A percentile compares a stretch with the other conserved stretches of the same genome.
Evolutionary conservation across 2,797 vertebrate genomes (phyloP).

Genomic region (Delichon dasypus): DNA sequence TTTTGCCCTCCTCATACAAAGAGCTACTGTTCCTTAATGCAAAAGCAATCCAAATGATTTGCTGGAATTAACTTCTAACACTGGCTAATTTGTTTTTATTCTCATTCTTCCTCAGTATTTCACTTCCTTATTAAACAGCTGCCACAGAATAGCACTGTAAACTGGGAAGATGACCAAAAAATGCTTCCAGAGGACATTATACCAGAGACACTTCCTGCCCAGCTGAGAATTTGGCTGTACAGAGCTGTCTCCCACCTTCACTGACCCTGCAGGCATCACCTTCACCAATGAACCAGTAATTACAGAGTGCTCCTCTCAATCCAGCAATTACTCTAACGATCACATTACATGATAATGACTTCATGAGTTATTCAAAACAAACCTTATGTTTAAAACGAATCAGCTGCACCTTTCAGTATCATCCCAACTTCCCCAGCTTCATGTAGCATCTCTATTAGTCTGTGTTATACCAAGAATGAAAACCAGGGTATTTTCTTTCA

Average conservation of each 20-base stretch:
- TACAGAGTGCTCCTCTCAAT: background rate
- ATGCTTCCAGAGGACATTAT: slow-evolving; percentile 42
- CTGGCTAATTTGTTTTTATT: slow-evolving; percentile 70
- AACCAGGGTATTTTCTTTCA: background rate
- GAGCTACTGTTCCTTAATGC: slow-evolving; percentile 65
- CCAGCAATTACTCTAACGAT: background rate
- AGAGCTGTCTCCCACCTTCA: background rate
- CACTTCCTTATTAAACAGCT: slow-evolving; percentile 72
- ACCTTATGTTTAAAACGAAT: background rate
- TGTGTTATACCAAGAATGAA: background rate
- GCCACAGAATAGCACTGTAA: slow-evolving; percentile 58
- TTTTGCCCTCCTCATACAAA: slow-evolving; percentile 47
- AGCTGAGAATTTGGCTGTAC: slow-evolving; percentile 47
- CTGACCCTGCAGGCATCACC: slow-evolving; percentile 19
- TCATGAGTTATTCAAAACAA: background rate
- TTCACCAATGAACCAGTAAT: background rate
- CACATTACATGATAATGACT: background rate
- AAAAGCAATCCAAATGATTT: slow-evolving; percentile 66
- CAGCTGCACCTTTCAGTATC: background rate
- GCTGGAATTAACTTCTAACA: slow-evolving; percentile 70
- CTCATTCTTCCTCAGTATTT: slow-evolving; percentile 57
- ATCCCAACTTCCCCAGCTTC: background rate
- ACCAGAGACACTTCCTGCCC: slow-evolving; percentile 60
- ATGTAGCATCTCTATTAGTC: background rate
- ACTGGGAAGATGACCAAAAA: slow-evolving; percentile 70